A percentile compares a stretch with the other conserved stretches of the same genome.
phyloP scores from a whole-genome alignment of 92 coral and sea anemone species.

The Virgularia gustaviana region DNA sequence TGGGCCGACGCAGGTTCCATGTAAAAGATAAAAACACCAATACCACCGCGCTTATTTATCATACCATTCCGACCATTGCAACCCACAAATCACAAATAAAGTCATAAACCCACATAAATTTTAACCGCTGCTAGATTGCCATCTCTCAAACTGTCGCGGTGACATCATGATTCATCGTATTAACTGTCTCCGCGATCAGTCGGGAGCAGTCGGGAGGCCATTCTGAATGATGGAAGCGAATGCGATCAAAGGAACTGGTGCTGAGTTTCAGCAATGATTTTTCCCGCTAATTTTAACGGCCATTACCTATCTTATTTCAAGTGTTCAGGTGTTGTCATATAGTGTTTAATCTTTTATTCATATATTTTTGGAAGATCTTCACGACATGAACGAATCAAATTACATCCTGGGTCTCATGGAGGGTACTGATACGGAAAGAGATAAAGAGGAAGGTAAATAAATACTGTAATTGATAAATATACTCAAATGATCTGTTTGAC shows the following conservation, averaged over 20 bases:
- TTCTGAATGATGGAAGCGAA: neutral
- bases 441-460: neutral
- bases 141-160: neutral
- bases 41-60: too few species aligned
- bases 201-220: neutral
- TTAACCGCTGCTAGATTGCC: neutral
- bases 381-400: neutral
- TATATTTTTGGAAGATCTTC: neutral
- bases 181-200: neutral
- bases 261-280: neutral
- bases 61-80: too few species aligned
- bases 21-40: too few species aligned
- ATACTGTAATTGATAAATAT: too few species aligned
- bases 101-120: neutral
- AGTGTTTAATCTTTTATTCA: neutral
- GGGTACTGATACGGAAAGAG: neutral
- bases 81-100: neutral
- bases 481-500: too few species aligned
- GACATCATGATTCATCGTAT: neutral
- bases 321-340: neutral
- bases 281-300: neutral
- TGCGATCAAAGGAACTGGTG: conserved; percentile 9
- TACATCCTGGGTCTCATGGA: neutral
- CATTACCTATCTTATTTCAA: neutral
- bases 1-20: neutral